Evolutionary conservation across 1,140 invertebrate species (phyloP).

Genomic region (Anadara kagoshimensis): DNA sequence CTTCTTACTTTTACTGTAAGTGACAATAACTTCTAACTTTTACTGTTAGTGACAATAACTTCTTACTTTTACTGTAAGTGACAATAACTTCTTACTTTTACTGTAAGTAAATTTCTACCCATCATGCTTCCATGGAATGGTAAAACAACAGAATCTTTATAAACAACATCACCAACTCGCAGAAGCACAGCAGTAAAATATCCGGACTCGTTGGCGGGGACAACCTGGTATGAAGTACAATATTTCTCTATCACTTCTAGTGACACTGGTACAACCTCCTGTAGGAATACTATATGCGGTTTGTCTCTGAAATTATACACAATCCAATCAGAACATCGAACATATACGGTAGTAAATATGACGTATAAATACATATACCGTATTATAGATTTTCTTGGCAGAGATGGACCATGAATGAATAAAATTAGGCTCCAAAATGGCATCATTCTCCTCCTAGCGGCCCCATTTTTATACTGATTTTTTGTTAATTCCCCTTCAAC

Average conservation of each 20-base stretch:
- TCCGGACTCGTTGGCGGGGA: conserved; percentile 50
- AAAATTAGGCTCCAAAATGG: no score
- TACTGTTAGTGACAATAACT: no score
- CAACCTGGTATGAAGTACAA: conserved; percentile 70
- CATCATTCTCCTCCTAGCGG: no score
- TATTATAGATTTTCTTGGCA: no score
- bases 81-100: no score
- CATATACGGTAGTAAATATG: neutral
- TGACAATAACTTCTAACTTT: no score
- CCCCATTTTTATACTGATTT: no score
- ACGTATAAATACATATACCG: neutral
- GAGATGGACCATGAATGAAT: no score
- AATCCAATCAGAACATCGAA: neutral
- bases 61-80: no score
- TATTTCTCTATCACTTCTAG: conserved; percentile 55
- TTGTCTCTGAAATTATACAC: conserved; percentile 73
- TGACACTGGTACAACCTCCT: conserved; percentile 78
- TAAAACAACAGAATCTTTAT: conserved; percentile 72
- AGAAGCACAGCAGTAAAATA: conserved; percentile 78
- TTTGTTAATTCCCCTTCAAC: no score
- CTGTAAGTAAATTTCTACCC: conserved; percentile 76
- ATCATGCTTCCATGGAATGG: conserved; percentile 75
- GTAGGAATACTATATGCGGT: conserved; percentile 80
- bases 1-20: no score
- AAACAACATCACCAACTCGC: conserved; percentile 71